Evolutionary conservation across 1,140 invertebrate species (phyloP).

Genomic region (Amyelois transitella): DNA sequence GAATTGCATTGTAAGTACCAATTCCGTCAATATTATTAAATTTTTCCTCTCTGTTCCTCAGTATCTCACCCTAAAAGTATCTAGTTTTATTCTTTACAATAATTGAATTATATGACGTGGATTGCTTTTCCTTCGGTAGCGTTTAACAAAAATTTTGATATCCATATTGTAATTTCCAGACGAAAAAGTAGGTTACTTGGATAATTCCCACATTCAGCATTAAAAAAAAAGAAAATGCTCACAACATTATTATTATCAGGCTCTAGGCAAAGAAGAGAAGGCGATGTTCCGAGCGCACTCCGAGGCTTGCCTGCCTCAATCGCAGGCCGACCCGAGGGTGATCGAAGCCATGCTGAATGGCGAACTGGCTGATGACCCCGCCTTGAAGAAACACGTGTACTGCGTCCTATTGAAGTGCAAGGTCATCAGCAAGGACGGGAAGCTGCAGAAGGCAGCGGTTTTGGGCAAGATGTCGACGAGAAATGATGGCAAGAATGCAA

Average conservation of each 20-base stretch:
- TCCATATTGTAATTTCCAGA: too few relatives aligned
- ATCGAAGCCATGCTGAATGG: slow-evolving; percentile 36
- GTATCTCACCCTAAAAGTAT: too few relatives aligned
- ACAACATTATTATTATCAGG: slow-evolving; percentile 14
- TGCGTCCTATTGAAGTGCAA: slow-evolving; percentile 61
- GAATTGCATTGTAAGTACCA: slow-evolving; percentile 48
- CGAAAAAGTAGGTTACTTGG: too few relatives aligned
- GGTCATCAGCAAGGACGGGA: slow-evolving; percentile 57
- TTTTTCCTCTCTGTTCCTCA: not conserved
- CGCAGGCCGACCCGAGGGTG: slow-evolving; percentile 26
- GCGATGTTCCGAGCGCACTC: slow-evolving; percentile 62
- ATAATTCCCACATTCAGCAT: too few relatives aligned
- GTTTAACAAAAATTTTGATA: too few relatives aligned
- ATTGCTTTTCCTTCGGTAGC: too few relatives aligned
- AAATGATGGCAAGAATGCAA: slow-evolving; percentile 34
- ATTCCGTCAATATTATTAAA: not conserved
- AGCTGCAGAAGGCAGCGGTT: slow-evolving; percentile 46
- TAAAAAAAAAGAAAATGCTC: too few relatives aligned
- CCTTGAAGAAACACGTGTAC: slow-evolving; percentile 43
- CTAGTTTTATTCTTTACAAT: too few relatives aligned
- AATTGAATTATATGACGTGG: too few relatives aligned
- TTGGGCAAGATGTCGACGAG: slow-evolving; percentile 35
- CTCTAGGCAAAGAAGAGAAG: slow-evolving; percentile 47
- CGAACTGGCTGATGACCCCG: slow-evolving; percentile 29
- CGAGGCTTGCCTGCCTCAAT: slow-evolving; percentile 39